A percentile compares a stretch with the other conserved stretches of the same genome.
Evolutionary conservation across 2,797 vertebrate genomes (phyloP).

Genomic region (Phrynocephalus forsythii): DNA sequence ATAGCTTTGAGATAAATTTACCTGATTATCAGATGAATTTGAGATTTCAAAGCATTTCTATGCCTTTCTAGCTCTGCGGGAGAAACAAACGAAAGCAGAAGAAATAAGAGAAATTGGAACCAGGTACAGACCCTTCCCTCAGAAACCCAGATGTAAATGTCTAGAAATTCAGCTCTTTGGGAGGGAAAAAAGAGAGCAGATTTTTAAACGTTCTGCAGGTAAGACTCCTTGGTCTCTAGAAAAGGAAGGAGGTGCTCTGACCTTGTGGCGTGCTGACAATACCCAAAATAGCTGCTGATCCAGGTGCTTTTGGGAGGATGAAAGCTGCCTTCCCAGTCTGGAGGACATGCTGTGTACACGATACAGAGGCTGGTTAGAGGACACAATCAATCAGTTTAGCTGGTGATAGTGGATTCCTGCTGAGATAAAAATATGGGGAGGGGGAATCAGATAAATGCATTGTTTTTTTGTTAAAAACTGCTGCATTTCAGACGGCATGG

Average conservation of each 20-base stretch:
- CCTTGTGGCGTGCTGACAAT: constrained; percentile 51
- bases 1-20: neutral
- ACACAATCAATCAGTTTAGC: constrained; percentile 60
- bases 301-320: constrained; percentile 49
- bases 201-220: constrained; percentile 55
- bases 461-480: constrained; percentile 69
- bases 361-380: constrained; percentile 53
- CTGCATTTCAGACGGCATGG: constrained; percentile 50
- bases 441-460: constrained; percentile 69
- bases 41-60: neutral
- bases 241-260: constrained; percentile 55
- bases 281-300: constrained; percentile 46
- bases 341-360: constrained; percentile 49
- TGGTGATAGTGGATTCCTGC: constrained; percentile 54
- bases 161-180: constrained; percentile 65
- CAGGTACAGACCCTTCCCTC: constrained; percentile 54
- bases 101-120: constrained; percentile 58
- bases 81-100: constrained; percentile 9
- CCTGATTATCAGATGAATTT: neutral
- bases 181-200: constrained; percentile 37
- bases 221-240: constrained; percentile 42
- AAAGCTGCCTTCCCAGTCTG: constrained; percentile 49
- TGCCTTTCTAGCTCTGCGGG: neutral
- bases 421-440: constrained; percentile 64
- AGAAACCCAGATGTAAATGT: constrained; percentile 61